These are phyloP conservation scores for Drosophila fulvimacula DNA, from an alignment of 2,888 invertebrate species.

Conservation along the genomic window DNA sequence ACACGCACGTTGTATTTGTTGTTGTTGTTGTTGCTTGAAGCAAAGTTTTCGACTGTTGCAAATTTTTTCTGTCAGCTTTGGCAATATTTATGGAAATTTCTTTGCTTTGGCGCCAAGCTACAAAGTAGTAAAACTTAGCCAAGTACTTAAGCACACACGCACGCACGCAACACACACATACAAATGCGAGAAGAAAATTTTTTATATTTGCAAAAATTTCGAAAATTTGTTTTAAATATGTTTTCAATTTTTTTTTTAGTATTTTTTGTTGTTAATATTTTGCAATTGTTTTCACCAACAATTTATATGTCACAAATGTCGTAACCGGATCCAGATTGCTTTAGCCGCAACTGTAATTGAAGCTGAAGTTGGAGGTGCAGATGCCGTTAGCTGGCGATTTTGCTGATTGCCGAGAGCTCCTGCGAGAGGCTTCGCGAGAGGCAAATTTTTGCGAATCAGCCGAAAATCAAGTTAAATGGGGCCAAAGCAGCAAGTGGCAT, in stretches of 20 bases:
- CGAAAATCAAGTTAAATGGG: constrained; percentile 51
- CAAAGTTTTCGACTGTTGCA: constrained; percentile 37
- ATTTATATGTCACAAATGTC: constrained; percentile 6
- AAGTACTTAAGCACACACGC: constrained; percentile 32
- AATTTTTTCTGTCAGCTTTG: constrained; percentile 20
- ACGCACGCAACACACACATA: background rate
- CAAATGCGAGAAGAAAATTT: background rate
- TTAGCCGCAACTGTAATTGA: background rate
- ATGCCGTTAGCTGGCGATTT: constrained; percentile 15
- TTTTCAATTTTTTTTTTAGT: background rate
- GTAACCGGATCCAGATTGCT: background rate
- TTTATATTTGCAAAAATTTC: background rate
- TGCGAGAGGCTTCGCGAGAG: constrained; percentile 47
- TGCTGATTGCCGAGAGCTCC: constrained; percentile 24
- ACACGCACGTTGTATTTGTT: constrained; percentile 7
- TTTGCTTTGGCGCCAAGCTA: constrained; percentile 21
- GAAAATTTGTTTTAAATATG: background rate
- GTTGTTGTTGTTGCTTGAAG: constrained; percentile 19
- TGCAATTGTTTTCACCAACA: constrained; percentile 1
- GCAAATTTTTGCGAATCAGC: constrained; percentile 46
- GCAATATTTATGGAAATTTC: constrained; percentile 40
- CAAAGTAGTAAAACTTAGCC: constrained; percentile 24
- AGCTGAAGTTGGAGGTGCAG: no score
- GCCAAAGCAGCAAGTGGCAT: constrained; percentile 22
- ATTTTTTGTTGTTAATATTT: background rate